These are phyloP conservation scores for Oenanthe melanoleuca DNA, from an alignment of 2,113 vertebrate genomes.

Conservation along the genomic window DNA sequence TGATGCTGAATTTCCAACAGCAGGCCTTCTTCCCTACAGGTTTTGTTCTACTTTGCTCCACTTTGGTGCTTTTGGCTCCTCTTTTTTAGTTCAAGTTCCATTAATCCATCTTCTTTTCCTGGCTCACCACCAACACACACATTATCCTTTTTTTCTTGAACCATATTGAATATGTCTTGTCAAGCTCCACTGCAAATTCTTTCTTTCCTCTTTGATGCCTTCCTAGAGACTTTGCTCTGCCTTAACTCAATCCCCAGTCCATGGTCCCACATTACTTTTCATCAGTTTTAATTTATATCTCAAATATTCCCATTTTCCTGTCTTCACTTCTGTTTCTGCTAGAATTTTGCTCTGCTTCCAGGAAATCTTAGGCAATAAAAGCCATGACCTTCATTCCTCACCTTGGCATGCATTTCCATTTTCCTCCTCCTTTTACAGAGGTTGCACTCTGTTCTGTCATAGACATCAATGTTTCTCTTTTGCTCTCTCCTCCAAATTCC, in stretches of 20 bases:
- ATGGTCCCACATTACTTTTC: background rate
- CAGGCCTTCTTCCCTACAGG: accelerated
- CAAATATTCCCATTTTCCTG: background rate
- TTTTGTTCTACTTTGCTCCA: background rate
- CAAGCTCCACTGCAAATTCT: background rate
- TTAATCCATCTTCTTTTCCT: background rate
- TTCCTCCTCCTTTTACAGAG: background rate
- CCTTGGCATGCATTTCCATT: background rate
- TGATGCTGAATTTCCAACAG: background rate
- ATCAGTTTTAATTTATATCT: background rate
- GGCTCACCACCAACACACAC: background rate
- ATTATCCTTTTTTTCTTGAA: background rate
- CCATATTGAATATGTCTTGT: background rate
- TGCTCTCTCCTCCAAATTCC: background rate
- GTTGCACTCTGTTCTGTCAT: background rate
- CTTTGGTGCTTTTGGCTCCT: background rate
- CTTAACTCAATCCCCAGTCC: background rate
- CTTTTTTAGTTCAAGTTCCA: background rate
- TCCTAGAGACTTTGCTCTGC: background rate
- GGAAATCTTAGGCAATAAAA: background rate
- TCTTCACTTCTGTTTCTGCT: background rate
- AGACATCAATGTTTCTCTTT: background rate
- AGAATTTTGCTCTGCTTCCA: background rate
- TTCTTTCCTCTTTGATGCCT: background rate
- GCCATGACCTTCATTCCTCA: background rate